Percentiles rank a stretch among this genome's conserved stretches.
Conservation (phyloP, 2,797 vertebrate genomes). For the Amazonetta brasiliensis region DNA sequence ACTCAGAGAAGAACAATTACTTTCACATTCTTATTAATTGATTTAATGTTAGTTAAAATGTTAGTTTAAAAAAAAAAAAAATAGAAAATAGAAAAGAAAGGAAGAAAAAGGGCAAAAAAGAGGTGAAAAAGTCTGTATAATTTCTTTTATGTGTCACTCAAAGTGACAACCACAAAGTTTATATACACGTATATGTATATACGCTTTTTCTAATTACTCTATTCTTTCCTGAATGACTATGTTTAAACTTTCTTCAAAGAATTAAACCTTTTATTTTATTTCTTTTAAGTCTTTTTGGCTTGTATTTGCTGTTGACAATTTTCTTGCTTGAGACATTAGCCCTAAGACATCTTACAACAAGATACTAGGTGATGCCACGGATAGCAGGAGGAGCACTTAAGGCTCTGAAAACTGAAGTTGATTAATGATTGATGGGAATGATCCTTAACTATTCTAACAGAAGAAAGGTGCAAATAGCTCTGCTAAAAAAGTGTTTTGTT, state of each 20-base stretch:
- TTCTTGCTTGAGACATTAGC: background rate
- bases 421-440: background rate
- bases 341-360: background rate
- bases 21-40: slow-evolving; percentile 59
- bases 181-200: background rate
- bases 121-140: background rate
- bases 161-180: background rate
- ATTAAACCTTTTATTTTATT: slow-evolving; percentile 19
- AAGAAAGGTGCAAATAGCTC: background rate
- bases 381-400: background rate
- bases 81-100: background rate
- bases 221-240: slow-evolving; percentile 24
- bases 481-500: background rate
- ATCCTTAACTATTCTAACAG: background rate
- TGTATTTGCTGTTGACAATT: background rate
- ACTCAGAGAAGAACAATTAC: slow-evolving; percentile 33
- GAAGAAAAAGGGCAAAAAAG: background rate
- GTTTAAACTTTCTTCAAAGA: slow-evolving; percentile 14
- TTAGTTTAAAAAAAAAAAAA: background rate
- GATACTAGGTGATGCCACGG: background rate
- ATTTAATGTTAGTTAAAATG: slow-evolving; percentile 38
- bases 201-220: background rate
- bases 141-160: background rate
- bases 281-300: background rate
- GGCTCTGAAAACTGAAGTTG: background rate